Conservation (phyloP, 2,113 vertebrate genomes). For the Pelodiscus sinensis region DNA sequence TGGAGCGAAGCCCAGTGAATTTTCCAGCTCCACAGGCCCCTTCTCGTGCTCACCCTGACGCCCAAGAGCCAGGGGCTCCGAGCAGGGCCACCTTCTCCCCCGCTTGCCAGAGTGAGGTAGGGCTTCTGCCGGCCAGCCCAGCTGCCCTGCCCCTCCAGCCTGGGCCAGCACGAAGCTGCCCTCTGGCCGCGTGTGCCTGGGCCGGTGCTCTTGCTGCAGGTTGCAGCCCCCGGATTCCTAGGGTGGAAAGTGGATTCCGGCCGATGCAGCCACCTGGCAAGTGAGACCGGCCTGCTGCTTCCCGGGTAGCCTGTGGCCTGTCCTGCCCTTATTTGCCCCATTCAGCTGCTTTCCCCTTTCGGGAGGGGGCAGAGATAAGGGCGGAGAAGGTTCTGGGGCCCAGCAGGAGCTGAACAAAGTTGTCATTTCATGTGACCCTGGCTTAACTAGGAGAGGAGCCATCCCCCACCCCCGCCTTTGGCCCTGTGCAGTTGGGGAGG, state of each 20-base stretch:
- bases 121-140: neutral
- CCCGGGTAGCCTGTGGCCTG: accelerated
- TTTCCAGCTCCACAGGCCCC: neutral
- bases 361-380: accelerated
- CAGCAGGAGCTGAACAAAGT: too few species aligned
- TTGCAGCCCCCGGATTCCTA: neutral
- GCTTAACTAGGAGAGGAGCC: too few species aligned
- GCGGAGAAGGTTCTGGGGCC: neutral
- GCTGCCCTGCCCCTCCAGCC: too few species aligned
- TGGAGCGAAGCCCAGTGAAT: neutral
- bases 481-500: neutral
- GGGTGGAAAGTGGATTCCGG: neutral
- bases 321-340: neutral
- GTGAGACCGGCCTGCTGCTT: neutral
- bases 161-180: too few species aligned
- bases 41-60: neutral
- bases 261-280: neutral
- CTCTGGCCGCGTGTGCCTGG: neutral
- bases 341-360: accelerated
- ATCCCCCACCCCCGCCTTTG: neutral
- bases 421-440: too few species aligned
- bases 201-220: too few species aligned
- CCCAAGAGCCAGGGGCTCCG: neutral
- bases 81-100: neutral
- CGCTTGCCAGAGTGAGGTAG: neutral